Evolutionary conservation across 2,113 vertebrate species (phyloP), one percentile per base, ranked within the genome.

Genomic region (Tonatia bakeri): DNA sequence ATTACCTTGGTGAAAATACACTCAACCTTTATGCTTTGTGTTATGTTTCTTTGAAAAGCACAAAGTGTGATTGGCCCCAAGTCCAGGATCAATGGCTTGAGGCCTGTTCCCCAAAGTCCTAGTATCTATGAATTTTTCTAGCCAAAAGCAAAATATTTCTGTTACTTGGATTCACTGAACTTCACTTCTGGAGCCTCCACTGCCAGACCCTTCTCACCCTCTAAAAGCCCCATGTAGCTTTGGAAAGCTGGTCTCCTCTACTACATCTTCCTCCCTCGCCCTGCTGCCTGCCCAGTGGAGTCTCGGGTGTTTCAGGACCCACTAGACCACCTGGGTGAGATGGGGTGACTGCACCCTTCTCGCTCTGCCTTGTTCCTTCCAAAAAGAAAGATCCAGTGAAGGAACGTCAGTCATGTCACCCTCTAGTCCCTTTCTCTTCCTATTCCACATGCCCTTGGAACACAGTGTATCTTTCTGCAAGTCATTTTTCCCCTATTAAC

Each of bases 161-260:
- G 17, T 43, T 90, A 24, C 19, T 36, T 87, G 6, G n/a, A 40
- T 91, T 91, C 45, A 81, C 82, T 69, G 28, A 81, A 67, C 22
- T 24, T 65, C 87, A 81, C 72, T 76, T 94, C 81, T 79, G 7
- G 3, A 47, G 7, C 45, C 69, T 84, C 24, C 13, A 33, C 5
- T 52, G 5, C 4, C 31, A 59, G 47, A 5, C 4, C 45, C 54
- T 84, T 80, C 31, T 83, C 28, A 47, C 11, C 64, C 47, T 69
- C 14, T 40, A 33, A 33, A 3, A 17, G 45, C 13, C 26, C 67
- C 40, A 50, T 1, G 15, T 26, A 43, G 33, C 14, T 50, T 38
- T 40, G 47, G 79, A 45, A 90, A 20, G 5, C 16, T 65, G 40
- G 15, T 52, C 69, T 82, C 77, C 24, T 70, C 40, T 28, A 14